Base-by-base conservation (phyloP, 2,888 invertebrate species). In the Spisula solida region DNA sequence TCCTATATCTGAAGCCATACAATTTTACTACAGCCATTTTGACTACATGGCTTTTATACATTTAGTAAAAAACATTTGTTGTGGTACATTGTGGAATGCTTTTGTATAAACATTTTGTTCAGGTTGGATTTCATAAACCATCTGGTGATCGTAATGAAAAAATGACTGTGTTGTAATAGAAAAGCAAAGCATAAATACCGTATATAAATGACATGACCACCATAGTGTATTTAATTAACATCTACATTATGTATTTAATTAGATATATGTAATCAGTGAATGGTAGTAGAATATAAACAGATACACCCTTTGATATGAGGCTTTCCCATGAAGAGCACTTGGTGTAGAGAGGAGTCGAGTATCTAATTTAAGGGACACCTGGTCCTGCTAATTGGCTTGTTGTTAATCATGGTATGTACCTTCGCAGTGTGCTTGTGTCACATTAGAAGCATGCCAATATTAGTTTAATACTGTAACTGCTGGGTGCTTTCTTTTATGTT, bases 301-400 rank as follows among this genome's bases (percentile, higher is more conserved):
- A 34, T 31, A 14, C n/a, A 10, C 0, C n/a, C 60, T 66, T 66
- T 66, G 60, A 66, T 75, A 16, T 16, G 31, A 34, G 31, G 34
- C 29, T 75, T 75, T 75, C 75, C 75, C 75, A 75, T 75, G 75
- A 75, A 75, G 31, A 18, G 18, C 18, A 10, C 29, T 31, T 31
- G 18, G 41, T 75, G 25, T 75, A 31, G 31, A 75, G 75, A 75
- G 75, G 75, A 75, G 75, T 75, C 18, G 12, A 31, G 31, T 75
- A 31, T 75, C 75, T 75, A 75, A 75, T 75, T 75, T 41, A 75
- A 75, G 5, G 5, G 34, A 31, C 75, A 75, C 75, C 75, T 75
- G 75, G 75, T 34, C 75, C 12, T 14, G 31, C 34, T 75, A 75
- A 75, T 75, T 75, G 34, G 31, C 34, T 75, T 16, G 31, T 75